Evolutionary conservation across 2,888 invertebrate species (phyloP).

Genomic region (Athrips mouffetella): DNA sequence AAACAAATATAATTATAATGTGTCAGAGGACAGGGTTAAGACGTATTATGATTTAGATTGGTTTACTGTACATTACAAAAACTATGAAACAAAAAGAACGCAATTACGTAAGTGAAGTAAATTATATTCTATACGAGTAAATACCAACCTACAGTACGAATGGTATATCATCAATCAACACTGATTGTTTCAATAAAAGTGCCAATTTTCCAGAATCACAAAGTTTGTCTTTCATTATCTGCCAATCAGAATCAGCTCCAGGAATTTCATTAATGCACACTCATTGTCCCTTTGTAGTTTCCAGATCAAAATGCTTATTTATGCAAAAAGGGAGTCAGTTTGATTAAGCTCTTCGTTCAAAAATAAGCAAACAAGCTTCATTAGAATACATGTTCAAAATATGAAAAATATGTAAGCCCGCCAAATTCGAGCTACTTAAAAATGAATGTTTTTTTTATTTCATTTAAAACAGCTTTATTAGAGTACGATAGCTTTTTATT

Average conservation of each 20-base stretch:
- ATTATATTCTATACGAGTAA: too few species aligned
- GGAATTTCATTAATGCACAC: background rate
- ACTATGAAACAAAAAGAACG: too few species aligned
- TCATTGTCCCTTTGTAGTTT: background rate
- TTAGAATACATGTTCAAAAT: conserved; percentile 31
- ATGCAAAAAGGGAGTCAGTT: conserved; percentile 16
- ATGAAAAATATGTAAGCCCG: too few species aligned
- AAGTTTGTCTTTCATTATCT: background rate
- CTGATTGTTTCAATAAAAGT: background rate
- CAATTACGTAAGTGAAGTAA: too few species aligned
- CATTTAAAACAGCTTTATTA: too few species aligned
- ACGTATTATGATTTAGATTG: too few species aligned
- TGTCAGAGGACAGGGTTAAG: too few species aligned
- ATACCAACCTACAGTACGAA: background rate
- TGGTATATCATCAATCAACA: background rate
- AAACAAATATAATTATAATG: too few species aligned
- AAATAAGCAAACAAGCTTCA: conserved; percentile 21
- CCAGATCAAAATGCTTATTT: conserved; percentile 8
- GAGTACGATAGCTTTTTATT: too few species aligned
- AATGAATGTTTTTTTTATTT: too few species aligned
- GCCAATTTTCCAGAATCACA: background rate
- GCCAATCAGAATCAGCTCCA: background rate
- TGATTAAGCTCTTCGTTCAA: conserved; percentile 17
- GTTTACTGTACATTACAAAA: too few species aligned
- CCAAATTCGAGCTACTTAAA: too few species aligned